Conservation (phyloP, 2,888 invertebrate species). For the Caenorhabditis sp. region DNA sequence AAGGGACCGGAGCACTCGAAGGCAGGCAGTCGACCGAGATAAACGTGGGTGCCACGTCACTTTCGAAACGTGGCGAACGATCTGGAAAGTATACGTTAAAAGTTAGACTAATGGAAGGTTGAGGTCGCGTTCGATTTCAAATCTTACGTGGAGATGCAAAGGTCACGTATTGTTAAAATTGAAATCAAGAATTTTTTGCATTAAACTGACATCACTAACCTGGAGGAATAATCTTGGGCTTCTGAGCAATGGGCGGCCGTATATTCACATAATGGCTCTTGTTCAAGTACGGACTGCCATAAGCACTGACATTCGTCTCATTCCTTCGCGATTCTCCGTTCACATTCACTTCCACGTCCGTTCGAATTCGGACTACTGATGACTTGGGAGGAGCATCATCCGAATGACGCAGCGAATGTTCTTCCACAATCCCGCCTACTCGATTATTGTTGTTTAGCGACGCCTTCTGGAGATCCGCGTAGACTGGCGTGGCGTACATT, state of each 20-base stretch:
- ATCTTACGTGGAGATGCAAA: too few relatives aligned
- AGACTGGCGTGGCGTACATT: constrained; percentile 26
- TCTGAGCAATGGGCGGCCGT: constrained; percentile 44
- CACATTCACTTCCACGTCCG: constrained; percentile 46
- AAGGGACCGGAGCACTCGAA: constrained; percentile 15
- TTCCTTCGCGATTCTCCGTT: too few relatives aligned
- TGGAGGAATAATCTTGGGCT: constrained; percentile 22
- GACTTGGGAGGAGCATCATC: constrained; percentile 7
- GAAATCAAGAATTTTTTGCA: too few relatives aligned
- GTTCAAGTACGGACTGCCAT: too few relatives aligned
- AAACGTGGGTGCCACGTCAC: constrained; percentile 23
- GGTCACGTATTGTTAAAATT: too few relatives aligned
- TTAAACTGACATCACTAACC: too few relatives aligned
- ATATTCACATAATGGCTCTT: constrained; percentile 46
- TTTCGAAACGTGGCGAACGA: too few relatives aligned
- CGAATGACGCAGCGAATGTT: constrained; percentile 29
- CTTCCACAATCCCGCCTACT: constrained; percentile 17
- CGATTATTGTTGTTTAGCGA: constrained; percentile 13
- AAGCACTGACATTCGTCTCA: too few relatives aligned
- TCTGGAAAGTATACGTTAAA: too few relatives aligned
- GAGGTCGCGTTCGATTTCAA: too few relatives aligned
- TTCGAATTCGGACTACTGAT: constrained; percentile 31
- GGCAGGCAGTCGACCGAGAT: constrained; percentile 38
- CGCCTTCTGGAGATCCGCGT: constrained; percentile 25
- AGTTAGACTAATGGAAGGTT: too few relatives aligned